These are phyloP conservation scores for Meles meles DNA, from an alignment of 2,113 vertebrate genomes.

Conservation along the genomic window DNA sequence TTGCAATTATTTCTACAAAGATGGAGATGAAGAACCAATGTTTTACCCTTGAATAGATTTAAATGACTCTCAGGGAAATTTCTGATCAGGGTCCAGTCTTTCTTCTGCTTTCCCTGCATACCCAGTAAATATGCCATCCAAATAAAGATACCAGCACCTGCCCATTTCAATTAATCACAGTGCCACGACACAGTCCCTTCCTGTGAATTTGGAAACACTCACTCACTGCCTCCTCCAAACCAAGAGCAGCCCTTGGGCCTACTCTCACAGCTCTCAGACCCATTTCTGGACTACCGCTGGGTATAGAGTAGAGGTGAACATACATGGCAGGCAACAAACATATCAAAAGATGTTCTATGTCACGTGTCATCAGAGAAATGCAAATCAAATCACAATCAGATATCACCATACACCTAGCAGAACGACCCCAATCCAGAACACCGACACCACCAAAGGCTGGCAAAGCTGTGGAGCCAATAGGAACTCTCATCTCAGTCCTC, in stretches of 20 bases:
- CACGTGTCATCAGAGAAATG: not conserved
- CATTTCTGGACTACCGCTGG: not conserved
- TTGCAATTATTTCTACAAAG: not conserved
- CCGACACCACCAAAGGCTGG: not conserved
- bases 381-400: not conserved
- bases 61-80: not conserved
- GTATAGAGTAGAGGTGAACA: not conserved
- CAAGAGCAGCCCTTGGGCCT: not conserved
- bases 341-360: not conserved
- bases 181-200: not conserved
- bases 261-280: not conserved
- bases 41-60: slow-evolving; percentile 8
- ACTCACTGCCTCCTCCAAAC: not conserved
- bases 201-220: not conserved
- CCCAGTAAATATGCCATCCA: not conserved
- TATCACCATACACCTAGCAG: not conserved
- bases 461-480: not conserved
- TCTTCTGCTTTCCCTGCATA: not conserved
- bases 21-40: not conserved
- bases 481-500: not conserved
- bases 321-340: not conserved
- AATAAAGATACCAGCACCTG: not conserved
- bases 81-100: not conserved
- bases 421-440: not conserved
- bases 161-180: not conserved